phyloP scores from a whole-genome alignment of 2,888 invertebrate genomes.

The Thalpophila matura region DNA sequence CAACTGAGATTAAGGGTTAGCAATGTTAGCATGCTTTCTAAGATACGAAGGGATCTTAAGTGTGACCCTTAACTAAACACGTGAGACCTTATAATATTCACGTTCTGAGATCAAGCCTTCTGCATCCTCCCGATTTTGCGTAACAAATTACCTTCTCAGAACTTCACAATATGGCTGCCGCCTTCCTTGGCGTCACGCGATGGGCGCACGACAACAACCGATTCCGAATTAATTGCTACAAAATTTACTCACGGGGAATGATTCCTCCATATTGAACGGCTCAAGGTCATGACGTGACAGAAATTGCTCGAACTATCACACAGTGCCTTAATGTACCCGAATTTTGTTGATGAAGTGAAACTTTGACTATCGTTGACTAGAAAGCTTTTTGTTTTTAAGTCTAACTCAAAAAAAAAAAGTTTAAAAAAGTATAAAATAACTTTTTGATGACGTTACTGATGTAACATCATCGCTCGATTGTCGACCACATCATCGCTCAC shows the following conservation, averaged over 20 bases:
- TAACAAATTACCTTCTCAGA: conserved; percentile 30
- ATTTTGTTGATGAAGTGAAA: neutral
- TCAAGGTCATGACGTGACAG: conserved; percentile 29
- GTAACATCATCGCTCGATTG: no score
- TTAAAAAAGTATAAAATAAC: no score
- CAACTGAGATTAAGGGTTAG: no score
- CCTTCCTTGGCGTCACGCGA: conserved; percentile 43
- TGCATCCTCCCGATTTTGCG: neutral
- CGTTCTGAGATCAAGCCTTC: conserved; percentile 17
- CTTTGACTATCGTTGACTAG: neutral
- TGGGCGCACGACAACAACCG: conserved; percentile 35
- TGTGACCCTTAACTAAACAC: no score
- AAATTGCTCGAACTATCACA: conserved; percentile 13
- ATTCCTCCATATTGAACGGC: conserved; percentile 10
- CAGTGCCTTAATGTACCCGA: neutral
- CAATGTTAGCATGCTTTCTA: no score
- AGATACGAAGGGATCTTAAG: no score
- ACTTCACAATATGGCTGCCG: conserved; percentile 12
- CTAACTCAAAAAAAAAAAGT: no score
- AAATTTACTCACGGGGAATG: conserved; percentile 30
- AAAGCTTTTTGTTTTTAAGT: no score
- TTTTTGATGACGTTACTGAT: no score
- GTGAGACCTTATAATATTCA: no score
- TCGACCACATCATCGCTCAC: no score
- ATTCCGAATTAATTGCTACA: conserved; percentile 40